These are phyloP conservation scores for Harmothoe impar DNA, from an alignment of 2,888 invertebrate species.

Conservation along the genomic window DNA sequence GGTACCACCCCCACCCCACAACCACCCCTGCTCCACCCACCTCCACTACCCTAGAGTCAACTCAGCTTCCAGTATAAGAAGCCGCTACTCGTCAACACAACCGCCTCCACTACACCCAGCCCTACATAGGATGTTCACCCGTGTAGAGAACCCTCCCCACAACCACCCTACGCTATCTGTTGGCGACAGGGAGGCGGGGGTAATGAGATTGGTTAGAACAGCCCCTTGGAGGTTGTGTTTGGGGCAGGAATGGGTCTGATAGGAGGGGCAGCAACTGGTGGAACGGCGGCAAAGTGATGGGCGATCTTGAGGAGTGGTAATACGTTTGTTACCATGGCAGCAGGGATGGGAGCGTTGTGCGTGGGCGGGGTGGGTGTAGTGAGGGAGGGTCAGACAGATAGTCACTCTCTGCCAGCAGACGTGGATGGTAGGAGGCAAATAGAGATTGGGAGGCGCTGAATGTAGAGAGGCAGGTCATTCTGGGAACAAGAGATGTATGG, in stretches of 20 bases:
- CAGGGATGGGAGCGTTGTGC: neutral
- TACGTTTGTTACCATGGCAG: slow-evolving; percentile 51
- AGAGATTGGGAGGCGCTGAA: no score
- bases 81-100: neutral
- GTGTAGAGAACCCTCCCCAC: neutral
- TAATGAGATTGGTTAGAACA: slow-evolving; percentile 54
- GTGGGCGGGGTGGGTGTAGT: neutral
- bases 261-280: slow-evolving; percentile 26
- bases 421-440: neutral
- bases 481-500: no score
- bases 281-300: slow-evolving; percentile 30
- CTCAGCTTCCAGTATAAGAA: neutral
- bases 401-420: neutral
- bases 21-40: neutral
- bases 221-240: neutral
- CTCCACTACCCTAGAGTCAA: slow-evolving; percentile 14
- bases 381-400: neutral
- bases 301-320: slow-evolving; percentile 53
- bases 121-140: no score
- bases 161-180: neutral
- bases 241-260: neutral
- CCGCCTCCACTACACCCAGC: neutral
- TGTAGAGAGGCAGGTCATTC: no score
- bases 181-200: slow-evolving; percentile 26
- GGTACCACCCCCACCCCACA: neutral